Base-by-base conservation (phyloP, 1,140 invertebrate species). In the Eulimnadia texana region DNA sequence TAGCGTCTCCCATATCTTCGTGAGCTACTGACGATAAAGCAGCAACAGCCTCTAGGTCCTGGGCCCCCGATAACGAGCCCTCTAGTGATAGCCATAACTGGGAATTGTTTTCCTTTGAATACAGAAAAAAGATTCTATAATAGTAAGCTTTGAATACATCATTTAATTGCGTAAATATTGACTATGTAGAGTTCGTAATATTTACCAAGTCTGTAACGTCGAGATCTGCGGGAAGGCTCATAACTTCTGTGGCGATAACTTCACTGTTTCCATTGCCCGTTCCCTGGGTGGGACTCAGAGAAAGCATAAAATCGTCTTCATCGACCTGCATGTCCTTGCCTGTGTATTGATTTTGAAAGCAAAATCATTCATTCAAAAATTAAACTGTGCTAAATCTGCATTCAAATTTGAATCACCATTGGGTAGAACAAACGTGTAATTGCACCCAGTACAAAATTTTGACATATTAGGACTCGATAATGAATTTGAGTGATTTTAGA, bases 71-170 rank as follows among this genome's bases (percentile, higher is more conserved):
- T 23, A 61, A 54, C 19, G 28, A 33, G 19, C 60, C 33, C 33
- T 42, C 33, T 16, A 42, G 33, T 42, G 33, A 9, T 42, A 61
- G 60, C 60, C 60, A 61, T 29, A 61, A 9, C 28, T 22, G 29
- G 27, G 60, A 51, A 29, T 61, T 61, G 33, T 61, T 54, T 3
- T 50, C 60, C 60, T 61, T n/a, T n/a, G n/a, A n/a, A n/a, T n/a
- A 9, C 2, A 58, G 42, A 20, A 57, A n/a, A 58, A n/a, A n/a
- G n/a, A n/a, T n/a, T n/a, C n/a, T n/a, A n/a, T n/a, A n/a, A n/a
- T n/a, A n/a, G n/a, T n/a, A n/a, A n/a, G n/a, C n/a, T n/a, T n/a
- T n/a, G n/a, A n/a, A n/a, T n/a, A n/a, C n/a, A n/a, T n/a, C n/a
- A n/a, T n/a, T n/a, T n/a, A n/a, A n/a, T n/a, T n/a, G n/a, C n/a